Conservation (phyloP, 2,797 vertebrate species). For the Schizopygopsis pylzovi region DNA sequence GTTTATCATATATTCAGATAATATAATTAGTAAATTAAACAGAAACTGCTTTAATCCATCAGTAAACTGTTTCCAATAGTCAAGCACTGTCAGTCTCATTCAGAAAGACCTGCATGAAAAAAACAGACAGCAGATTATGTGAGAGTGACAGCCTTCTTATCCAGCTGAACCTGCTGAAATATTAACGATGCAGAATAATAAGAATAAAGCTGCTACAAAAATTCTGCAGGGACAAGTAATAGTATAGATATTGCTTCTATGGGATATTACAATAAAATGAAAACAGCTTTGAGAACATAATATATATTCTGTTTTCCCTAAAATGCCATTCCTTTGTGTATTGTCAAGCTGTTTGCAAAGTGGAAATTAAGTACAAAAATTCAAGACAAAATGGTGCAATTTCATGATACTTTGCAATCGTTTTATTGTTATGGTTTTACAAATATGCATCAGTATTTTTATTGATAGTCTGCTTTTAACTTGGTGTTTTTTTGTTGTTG, state of each 20-base stretch:
- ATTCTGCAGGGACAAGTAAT: neutral
- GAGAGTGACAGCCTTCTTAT: neutral
- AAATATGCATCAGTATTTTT: neutral
- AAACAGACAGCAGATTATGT: neutral
- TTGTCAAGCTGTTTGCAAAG: neutral
- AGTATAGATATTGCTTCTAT: neutral
- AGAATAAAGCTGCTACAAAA: neutral
- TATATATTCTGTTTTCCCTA: neutral
- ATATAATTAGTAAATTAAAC: neutral
- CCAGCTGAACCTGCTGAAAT: conserved; percentile 3
- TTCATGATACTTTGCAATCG: neutral
- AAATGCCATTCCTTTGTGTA: neutral
- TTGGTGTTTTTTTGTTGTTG: neutral
- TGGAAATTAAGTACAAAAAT: neutral
- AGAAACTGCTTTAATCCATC: neutral
- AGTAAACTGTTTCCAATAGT: conserved; percentile 9
- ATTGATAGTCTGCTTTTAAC: conserved; percentile 4
- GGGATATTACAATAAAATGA: neutral
- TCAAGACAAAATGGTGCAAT: neutral
- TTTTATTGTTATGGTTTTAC: neutral
- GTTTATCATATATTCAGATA: neutral
- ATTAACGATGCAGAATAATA: neutral
- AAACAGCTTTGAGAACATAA: neutral
- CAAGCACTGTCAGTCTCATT: neutral
- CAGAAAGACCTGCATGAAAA: neutral